Conservation (phyloP, 35 echinoderm and acorn worm genomes). For the Patiria miniata region DNA sequence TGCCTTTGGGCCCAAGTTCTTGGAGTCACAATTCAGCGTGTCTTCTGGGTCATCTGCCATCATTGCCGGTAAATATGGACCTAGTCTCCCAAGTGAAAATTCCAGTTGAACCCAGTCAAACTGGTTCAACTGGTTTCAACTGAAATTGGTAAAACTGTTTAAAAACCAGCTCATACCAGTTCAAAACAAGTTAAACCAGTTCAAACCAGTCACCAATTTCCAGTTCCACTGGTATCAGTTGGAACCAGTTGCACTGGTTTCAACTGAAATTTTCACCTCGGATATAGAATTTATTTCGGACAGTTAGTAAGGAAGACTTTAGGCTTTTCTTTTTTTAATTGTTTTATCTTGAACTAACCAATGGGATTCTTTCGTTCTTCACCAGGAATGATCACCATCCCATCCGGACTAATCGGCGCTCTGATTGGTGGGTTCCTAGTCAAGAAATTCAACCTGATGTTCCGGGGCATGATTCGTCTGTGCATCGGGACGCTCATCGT, state of each 20-base stretch:
- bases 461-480: slow-evolving; percentile 69
- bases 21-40: slow-evolving; percentile 86
- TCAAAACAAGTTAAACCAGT: neutral
- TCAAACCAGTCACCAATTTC: neutral
- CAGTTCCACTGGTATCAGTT: no score
- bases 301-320: no score
- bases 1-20: slow-evolving; percentile 87
- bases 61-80: slow-evolving; percentile 54
- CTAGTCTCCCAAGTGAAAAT: no score
- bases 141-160: neutral
- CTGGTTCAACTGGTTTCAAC: no score
- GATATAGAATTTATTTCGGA: no score
- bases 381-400: slow-evolving; percentile 73
- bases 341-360: no score
- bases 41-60: slow-evolving; percentile 77
- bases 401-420: slow-evolving; percentile 72
- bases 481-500: slow-evolving; percentile 45
- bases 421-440: slow-evolving; percentile 77
- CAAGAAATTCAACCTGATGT: slow-evolving; percentile 75
- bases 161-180: no score
- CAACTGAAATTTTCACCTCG: no score
- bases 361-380: neutral
- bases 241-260: no score
- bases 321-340: no score
- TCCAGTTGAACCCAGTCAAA: no score